A percentile compares a stretch with the other conserved stretches of the same genome.
These are phyloP conservation scores for Hirundo rustica DNA, from an alignment of 2,797 vertebrate species.

Conservation along the genomic window DNA sequence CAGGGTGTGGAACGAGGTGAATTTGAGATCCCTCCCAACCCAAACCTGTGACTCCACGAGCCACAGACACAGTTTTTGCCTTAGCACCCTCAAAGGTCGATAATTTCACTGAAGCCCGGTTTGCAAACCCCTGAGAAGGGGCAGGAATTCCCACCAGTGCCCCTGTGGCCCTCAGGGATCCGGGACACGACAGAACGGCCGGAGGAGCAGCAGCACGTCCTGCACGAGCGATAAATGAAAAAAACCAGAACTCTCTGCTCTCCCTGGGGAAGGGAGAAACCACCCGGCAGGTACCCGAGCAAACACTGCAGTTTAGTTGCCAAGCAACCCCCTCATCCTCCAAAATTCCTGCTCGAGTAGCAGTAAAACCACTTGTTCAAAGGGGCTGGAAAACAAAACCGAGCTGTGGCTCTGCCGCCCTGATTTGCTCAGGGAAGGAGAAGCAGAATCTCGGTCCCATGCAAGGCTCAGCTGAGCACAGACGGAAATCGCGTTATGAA, in stretches of 20 bases:
- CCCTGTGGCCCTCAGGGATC: too few species aligned
- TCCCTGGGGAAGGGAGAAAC: background rate
- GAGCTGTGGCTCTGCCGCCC: background rate
- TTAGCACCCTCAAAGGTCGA: background rate
- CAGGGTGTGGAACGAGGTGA: accelerated
- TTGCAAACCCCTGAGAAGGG: background rate
- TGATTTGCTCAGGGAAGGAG: background rate
- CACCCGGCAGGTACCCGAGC: background rate
- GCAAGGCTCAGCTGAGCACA: accelerated
- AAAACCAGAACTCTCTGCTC: background rate
- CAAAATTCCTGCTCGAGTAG: background rate
- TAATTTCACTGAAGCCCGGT: background rate
- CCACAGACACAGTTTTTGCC: background rate
- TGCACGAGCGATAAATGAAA: accelerated
- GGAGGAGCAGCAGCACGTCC: background rate
- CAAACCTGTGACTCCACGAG: background rate
- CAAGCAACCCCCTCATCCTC: conserved; percentile 45
- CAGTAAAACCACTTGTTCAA: conserved; percentile 3
- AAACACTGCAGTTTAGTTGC: conserved; percentile 33
- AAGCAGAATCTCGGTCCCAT: background rate
- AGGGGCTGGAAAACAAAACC: background rate
- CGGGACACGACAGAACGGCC: accelerated
- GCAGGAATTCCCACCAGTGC: accelerated
- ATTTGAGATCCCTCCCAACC: background rate
- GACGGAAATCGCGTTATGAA: accelerated